phyloP scores from a whole-genome alignment of 2,797 vertebrate genomes.

The Nasua narica region DNA sequence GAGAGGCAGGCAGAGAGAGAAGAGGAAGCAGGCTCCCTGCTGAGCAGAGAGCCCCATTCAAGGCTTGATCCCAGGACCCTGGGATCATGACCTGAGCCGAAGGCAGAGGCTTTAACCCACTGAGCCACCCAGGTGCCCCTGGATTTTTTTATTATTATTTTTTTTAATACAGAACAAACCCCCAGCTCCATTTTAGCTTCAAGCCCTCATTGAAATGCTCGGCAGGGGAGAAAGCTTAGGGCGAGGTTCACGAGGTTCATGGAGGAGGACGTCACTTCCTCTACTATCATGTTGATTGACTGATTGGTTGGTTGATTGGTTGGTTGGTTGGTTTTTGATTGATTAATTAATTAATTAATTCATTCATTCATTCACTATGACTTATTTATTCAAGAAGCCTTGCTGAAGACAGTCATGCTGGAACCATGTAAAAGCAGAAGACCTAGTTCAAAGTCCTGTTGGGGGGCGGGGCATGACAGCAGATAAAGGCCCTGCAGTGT shows the following conservation, averaged over 20 bases:
- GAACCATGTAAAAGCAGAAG: not conserved
- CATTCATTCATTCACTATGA: not conserved
- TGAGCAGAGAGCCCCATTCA: no score
- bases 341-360: no score
- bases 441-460: not conserved
- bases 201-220: not conserved
- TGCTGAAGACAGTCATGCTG: not conserved
- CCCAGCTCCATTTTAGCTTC: not conserved
- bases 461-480: accelerated
- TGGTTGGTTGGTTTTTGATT: not conserved
- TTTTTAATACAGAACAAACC: not conserved
- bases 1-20: no score
- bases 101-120: no score
- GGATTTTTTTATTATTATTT: no score
- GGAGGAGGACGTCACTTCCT: not conserved
- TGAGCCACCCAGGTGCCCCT: no score
- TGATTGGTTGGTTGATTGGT: no score
- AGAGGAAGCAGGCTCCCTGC: no score
- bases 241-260: not conserved
- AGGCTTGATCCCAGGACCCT: no score
- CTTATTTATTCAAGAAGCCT: not conserved
- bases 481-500: not conserved
- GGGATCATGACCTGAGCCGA: no score
- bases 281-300: accelerated
- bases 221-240: no score